These are phyloP conservation scores for Bradypodion ventrale DNA, from an alignment of 2,797 vertebrate species.

Conservation along the genomic window DNA sequence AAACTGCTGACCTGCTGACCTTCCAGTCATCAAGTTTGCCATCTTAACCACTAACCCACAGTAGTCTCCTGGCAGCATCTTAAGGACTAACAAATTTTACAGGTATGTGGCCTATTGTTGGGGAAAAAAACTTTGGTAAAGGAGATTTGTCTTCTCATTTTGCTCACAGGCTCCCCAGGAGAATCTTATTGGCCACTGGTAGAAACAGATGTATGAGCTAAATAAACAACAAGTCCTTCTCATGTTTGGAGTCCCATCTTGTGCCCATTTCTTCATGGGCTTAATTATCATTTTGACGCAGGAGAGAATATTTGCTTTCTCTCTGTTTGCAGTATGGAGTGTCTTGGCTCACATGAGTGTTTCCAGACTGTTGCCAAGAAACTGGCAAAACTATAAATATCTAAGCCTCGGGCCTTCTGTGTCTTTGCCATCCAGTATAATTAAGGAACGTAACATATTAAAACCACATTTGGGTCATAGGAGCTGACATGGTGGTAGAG, in stretches of 20 bases:
- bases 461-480: conserved; percentile 36
- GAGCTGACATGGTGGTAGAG: neutral
- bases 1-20: too few species aligned
- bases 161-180: neutral
- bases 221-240: too few species aligned
- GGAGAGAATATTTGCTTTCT: neutral
- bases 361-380: conserved; percentile 40
- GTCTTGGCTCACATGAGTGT: neutral
- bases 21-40: too few species aligned
- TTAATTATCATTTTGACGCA: neutral
- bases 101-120: neutral
- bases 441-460: conserved; percentile 44
- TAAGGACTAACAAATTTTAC: too few species aligned
- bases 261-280: neutral
- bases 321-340: neutral
- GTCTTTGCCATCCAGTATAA: conserved; percentile 35
- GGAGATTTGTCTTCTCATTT: too few species aligned
- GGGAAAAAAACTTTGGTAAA: neutral
- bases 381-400: conserved; percentile 35
- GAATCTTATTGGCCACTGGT: neutral
- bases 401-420: conserved; percentile 20
- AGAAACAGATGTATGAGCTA: neutral
- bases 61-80: too few species aligned
- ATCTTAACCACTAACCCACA: too few species aligned
- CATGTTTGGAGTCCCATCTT: neutral